phyloP scores from a whole-genome alignment of 64 coral and sea anemone species.

The Trachythela sp. region DNA sequence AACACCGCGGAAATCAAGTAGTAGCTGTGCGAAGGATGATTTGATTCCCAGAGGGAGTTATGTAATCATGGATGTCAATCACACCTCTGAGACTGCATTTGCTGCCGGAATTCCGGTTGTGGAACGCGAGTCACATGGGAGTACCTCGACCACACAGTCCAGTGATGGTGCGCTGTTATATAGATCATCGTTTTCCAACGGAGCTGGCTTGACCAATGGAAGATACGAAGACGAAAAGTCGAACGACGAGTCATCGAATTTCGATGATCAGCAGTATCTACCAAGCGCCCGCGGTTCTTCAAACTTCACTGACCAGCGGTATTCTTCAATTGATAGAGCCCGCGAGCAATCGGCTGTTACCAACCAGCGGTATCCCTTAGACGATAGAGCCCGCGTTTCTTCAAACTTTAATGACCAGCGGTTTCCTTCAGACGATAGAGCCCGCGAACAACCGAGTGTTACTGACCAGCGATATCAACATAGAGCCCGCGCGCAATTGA shows the following conservation, averaged over 20 bases:
- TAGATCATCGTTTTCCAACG: background rate
- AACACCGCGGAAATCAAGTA: background rate
- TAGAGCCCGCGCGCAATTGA: background rate
- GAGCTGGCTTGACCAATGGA: background rate
- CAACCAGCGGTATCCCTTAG: background rate
- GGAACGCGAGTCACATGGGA: background rate
- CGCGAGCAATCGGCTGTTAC: no score
- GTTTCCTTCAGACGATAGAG: no score
- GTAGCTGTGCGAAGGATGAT: background rate
- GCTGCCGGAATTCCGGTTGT: slow-evolving; percentile 97
- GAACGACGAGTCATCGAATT: no score
- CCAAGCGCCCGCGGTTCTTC: background rate
- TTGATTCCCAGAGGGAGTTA: slow-evolving; percentile 49
- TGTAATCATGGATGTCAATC: slow-evolving; percentile 55
- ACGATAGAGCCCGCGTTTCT: background rate
- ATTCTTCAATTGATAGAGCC: background rate
- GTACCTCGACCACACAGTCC: background rate
- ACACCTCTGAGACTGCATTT: slow-evolving; percentile 59
- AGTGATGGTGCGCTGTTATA: background rate
- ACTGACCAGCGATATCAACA: background rate
- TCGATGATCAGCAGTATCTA: no score
- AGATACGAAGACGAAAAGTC: background rate
- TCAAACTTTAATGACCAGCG: background rate
- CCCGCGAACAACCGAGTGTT: no score
- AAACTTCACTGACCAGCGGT: background rate